phyloP scores from a whole-genome alignment of 2,888 invertebrate genomes.

The Drosophila neonasuta region DNA sequence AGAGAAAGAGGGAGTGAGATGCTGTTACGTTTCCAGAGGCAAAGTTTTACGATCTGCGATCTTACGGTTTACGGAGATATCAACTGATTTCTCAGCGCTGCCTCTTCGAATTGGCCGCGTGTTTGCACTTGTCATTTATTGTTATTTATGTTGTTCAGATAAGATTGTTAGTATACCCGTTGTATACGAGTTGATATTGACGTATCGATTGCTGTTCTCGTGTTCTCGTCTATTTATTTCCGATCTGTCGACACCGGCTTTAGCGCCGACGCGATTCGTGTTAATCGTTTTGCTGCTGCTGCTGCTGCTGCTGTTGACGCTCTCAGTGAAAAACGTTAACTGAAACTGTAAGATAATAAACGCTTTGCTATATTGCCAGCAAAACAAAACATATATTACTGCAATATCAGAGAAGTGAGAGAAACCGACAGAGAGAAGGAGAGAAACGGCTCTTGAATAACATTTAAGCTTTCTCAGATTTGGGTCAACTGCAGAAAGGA shows the following conservation, averaged over 20 bases:
- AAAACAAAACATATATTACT: slow-evolving; percentile 13
- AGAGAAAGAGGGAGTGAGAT: background rate
- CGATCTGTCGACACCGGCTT: slow-evolving; percentile 56
- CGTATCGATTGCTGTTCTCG: slow-evolving; percentile 31
- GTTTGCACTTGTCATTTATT: slow-evolving; percentile 47
- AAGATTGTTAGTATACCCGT: slow-evolving; percentile 44
- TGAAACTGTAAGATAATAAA: slow-evolving; percentile 65
- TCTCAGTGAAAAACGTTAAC: slow-evolving; percentile 61
- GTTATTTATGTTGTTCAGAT: slow-evolving; percentile 66
- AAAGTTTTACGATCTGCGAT: slow-evolving; percentile 27
- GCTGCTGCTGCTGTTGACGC: slow-evolving; percentile 41
- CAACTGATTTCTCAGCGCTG: slow-evolving; percentile 36
- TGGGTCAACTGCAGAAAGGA: slow-evolving; percentile 38
- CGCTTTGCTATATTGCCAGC: slow-evolving; percentile 48
- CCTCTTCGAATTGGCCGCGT: slow-evolving; percentile 4
- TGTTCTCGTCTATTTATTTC: slow-evolving; percentile 34
- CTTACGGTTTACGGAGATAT: slow-evolving; percentile 18
- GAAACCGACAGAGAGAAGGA: background rate
- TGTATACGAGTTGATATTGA: slow-evolving; percentile 13
- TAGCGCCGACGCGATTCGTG: slow-evolving; percentile 22
- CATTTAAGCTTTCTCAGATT: slow-evolving; percentile 28
- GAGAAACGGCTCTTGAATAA: slow-evolving; percentile 18
- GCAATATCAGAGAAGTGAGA: slow-evolving; percentile 21
- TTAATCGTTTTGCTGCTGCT: slow-evolving; percentile 9
- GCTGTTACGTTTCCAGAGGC: slow-evolving; percentile 17